Evolutionary conservation across 2,888 invertebrate species (phyloP).

Genomic region (Synergus gifuensis): DNA sequence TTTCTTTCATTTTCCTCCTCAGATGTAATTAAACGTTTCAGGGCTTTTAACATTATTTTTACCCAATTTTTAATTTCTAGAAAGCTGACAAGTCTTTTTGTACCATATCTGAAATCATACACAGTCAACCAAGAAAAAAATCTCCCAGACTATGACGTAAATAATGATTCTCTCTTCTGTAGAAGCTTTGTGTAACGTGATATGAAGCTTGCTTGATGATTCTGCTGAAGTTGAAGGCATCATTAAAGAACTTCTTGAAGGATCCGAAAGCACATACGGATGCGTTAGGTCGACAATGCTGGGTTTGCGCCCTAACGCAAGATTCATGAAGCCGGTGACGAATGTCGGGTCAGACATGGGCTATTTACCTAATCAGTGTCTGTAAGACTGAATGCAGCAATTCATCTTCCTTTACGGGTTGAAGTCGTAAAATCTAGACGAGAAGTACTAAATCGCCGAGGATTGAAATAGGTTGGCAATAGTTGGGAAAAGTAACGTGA

Average conservation of each 20-base stretch:
- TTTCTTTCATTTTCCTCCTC: too few relatives aligned
- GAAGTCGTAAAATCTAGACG: slow-evolving; percentile 62
- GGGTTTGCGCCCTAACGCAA: background rate
- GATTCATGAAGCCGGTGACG: slow-evolving; percentile 54
- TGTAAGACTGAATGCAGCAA: slow-evolving; percentile 46
- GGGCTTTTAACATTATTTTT: too few relatives aligned
- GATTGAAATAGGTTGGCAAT: slow-evolving; percentile 60
- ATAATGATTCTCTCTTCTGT: background rate
- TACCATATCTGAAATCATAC: too few relatives aligned
- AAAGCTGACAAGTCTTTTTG: too few relatives aligned
- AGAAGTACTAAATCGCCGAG: slow-evolving; percentile 56
- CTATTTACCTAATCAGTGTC: slow-evolving; percentile 68
- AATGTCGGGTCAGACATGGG: slow-evolving; percentile 55
- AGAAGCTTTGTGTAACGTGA: background rate
- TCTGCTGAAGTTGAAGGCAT: background rate
- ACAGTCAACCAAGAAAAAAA: too few relatives aligned
- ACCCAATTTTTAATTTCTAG: too few relatives aligned
- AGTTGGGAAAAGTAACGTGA: slow-evolving; percentile 23
- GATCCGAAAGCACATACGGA: background rate
- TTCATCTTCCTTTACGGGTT: slow-evolving; percentile 50
- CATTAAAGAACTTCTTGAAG: slow-evolving; percentile 14
- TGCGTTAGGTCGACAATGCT: slow-evolving; percentile 6
- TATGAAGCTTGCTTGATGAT: slow-evolving; percentile 2
- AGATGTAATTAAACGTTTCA: too few relatives aligned
- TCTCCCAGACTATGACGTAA: background rate